These are phyloP conservation scores for Isaurus tuberculatus DNA, from an alignment of 92 coral and sea anemone species.

Conservation along the genomic window DNA sequence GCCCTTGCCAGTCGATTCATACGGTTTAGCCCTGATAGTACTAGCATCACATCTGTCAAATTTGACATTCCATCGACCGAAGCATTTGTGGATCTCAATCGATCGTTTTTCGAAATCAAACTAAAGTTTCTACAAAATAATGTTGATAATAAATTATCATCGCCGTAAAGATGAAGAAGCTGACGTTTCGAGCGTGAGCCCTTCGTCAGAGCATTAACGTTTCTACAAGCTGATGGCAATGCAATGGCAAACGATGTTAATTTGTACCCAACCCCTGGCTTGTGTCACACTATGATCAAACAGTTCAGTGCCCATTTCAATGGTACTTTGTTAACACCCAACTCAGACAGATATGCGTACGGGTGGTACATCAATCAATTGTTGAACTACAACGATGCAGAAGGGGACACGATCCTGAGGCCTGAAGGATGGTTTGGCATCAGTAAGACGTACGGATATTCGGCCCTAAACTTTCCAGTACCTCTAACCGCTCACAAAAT, in stretches of 20 bases:
- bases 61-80: neutral
- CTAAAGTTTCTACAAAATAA: too few species aligned
- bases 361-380: neutral
- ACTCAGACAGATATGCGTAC: neutral
- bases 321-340: slow-evolving; percentile 7
- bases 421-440: neutral
- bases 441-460: neutral
- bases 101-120: neutral
- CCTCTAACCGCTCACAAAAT: neutral
- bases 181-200: too few species aligned
- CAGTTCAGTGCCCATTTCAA: slow-evolving; percentile 1
- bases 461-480: neutral
- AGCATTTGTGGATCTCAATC: neutral
- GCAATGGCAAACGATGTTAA: neutral
- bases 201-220: too few species aligned
- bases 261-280: too few species aligned
- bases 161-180: too few species aligned
- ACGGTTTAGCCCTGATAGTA: neutral
- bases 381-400: neutral
- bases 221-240: neutral
- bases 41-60: neutral
- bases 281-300: neutral
- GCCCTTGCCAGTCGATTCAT: neutral
- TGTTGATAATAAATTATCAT: too few species aligned
- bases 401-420: neutral